Percentiles rank a stretch among this genome's conserved stretches.
These are phyloP conservation scores for Hyphantria cunea DNA, from an alignment of 1,140 invertebrate species.

Conservation along the genomic window DNA sequence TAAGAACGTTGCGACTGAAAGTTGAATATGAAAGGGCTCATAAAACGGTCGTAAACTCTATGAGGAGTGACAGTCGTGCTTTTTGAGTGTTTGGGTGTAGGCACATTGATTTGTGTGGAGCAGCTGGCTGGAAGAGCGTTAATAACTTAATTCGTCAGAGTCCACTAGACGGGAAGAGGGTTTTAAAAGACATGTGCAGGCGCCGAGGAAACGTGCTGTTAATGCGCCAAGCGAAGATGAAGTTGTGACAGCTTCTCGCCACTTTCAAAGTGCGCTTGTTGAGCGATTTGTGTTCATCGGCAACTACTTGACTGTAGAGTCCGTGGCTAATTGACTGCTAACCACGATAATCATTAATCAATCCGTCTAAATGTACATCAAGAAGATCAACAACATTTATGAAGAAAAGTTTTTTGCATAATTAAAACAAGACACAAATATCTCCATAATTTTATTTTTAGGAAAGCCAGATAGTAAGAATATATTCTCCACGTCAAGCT, in stretches of 20 bases:
- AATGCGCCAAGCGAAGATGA: slow-evolving; percentile 45
- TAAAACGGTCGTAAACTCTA: slow-evolving; percentile 74
- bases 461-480: too few species aligned
- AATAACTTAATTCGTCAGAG: slow-evolving; percentile 82
- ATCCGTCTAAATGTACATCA: slow-evolving; percentile 23
- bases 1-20: slow-evolving; percentile 52
- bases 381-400: slow-evolving; percentile 5
- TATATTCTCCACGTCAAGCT: too few species aligned
- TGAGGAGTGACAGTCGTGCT: slow-evolving; percentile 47
- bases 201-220: slow-evolving; percentile 49
- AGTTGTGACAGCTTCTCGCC: slow-evolving; percentile 34
- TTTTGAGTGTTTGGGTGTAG: slow-evolving; percentile 53
- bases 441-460: too few species aligned
- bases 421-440: too few species aligned
- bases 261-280: slow-evolving; percentile 35
- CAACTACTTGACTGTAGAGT: slow-evolving; percentile 34
- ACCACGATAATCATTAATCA: slow-evolving; percentile 41
- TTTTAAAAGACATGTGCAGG: slow-evolving; percentile 58
- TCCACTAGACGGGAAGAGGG: slow-evolving; percentile 65
- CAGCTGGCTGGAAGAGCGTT: slow-evolving; percentile 72
- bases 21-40: slow-evolving; percentile 70
- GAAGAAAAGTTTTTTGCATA: neutral
- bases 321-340: slow-evolving; percentile 49
- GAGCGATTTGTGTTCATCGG: slow-evolving; percentile 51
- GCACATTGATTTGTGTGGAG: slow-evolving; percentile 76